phyloP scores from a whole-genome alignment of 2,888 invertebrate genomes.

The Amitus sp. region DNA sequence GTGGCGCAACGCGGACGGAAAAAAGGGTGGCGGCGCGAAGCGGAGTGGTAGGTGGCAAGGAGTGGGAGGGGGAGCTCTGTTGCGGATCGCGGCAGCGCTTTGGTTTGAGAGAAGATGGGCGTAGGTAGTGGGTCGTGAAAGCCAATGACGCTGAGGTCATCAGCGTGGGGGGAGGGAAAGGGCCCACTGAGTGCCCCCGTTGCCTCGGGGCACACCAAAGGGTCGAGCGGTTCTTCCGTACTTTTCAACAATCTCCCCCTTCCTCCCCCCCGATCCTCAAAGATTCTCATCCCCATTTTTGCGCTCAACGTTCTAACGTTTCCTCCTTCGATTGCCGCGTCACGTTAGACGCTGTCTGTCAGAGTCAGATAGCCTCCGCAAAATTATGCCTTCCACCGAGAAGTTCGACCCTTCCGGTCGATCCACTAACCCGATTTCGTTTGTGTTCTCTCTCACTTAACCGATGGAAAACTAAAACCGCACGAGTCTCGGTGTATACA shows the following conservation, averaged over 20 bases:
- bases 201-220: background rate
- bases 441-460: slow-evolving; percentile 40
- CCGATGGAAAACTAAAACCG: slow-evolving; percentile 7
- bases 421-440: slow-evolving; percentile 46
- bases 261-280: too few relatives aligned
- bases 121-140: slow-evolving; percentile 13
- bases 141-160: slow-evolving; percentile 7
- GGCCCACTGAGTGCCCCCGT: background rate
- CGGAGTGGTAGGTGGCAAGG: slow-evolving; percentile 23
- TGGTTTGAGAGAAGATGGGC: slow-evolving; percentile 11
- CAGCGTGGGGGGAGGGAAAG: slow-evolving; percentile 1
- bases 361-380: slow-evolving; percentile 24
- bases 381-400: slow-evolving; percentile 40
- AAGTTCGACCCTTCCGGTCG: slow-evolving; percentile 46
- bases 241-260: too few relatives aligned
- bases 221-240: too few relatives aligned
- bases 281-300: too few relatives aligned
- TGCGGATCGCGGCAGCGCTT: background rate
- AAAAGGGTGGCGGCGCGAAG: slow-evolving; percentile 12
- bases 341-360: slow-evolving; percentile 12
- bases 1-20: slow-evolving; percentile 8
- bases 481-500: background rate
- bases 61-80: slow-evolving; percentile 9
- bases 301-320: background rate
- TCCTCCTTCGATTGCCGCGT: slow-evolving; percentile 2